Evolutionary conservation across 2,888 invertebrate genomes (phyloP).

Genomic region (Rhingia rostrata): DNA sequence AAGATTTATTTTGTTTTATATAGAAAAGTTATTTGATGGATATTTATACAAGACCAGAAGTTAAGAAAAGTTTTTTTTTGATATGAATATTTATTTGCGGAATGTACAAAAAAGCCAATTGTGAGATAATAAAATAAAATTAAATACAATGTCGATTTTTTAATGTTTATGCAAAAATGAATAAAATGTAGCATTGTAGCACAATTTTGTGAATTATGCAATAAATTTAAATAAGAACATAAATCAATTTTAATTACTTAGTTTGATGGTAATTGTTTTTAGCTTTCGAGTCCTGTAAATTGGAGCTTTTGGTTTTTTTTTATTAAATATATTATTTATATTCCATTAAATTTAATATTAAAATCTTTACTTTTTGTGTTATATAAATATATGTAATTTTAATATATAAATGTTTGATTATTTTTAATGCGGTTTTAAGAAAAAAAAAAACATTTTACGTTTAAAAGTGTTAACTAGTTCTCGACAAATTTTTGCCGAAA

Average conservation of each 20-base stretch:
- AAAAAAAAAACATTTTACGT: too few relatives aligned
- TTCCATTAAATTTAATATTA: not conserved
- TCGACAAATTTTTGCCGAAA: too few relatives aligned
- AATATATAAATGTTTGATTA: too few relatives aligned
- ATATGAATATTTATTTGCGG: constrained; percentile 7
- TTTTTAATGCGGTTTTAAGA: too few relatives aligned
- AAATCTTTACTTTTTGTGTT: not conserved
- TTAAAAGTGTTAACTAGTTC: too few relatives aligned
- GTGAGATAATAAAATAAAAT: not conserved
- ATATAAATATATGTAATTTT: not conserved
- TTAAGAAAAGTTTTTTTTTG: constrained; percentile 43
- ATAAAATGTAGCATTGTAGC: not conserved
- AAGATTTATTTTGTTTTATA: constrained; percentile 28
- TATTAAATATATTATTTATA: not conserved
- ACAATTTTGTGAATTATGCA: not conserved
- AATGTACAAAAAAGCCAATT: constrained; percentile 42
- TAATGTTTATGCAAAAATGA: constrained; percentile 33
- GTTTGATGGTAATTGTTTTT: not conserved
- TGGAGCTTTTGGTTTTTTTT: not conserved
- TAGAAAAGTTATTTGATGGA: constrained; percentile 69
- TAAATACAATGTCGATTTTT: constrained; percentile 11
- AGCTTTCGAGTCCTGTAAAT: constrained; percentile 34
- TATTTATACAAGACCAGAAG: constrained; percentile 77
- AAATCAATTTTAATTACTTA: not conserved
- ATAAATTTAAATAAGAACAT: not conserved